Base-by-base conservation (phyloP, 2,113 vertebrate genomes). In the Apteryx mantelli region DNA sequence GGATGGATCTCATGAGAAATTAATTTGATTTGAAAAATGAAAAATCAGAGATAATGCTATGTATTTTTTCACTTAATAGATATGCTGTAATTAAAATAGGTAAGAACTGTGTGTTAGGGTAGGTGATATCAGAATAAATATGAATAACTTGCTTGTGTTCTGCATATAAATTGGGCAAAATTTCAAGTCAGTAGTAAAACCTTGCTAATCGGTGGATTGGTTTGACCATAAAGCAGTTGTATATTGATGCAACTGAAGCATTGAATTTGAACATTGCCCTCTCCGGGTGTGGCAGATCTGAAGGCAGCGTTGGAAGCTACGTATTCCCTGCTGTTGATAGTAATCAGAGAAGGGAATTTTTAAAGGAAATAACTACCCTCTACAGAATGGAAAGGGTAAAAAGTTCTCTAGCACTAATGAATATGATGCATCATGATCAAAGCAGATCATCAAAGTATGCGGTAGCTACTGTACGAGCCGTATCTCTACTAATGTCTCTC, bases 161-260 rank as follows among this genome's bases (percentile, higher is more conserved):
- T 84, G 56, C 53, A 28, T 66, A 24, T 42, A 56, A 38, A 36
- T 22, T 34, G 76, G 48, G 82, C 82, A 85, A 68, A 91, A 71
- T 93, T 96, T 89, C 86, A 75, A 86, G 58, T 96, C 53, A 1
- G 28, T 91, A 81, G 91, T 95, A 87, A 97, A 95, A 78, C 88
- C 75, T 22, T 74, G 68, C 91, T 97, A 77, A 95, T 97, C 87
- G 82, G 65, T 80, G 80, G 30, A 95, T 93, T 94, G 92, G 86
- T 96, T 95, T 95, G 79, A 42, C 86, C 74, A 30, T 93, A 78
- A 95, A 94, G 83, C 85, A 44, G 53, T 85, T 94, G 87, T 93
- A 32, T 68, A 58, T 91, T 74, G 52, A 66, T 78, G 86, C 65
- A 95, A 34, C n/a, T 9, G 5, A 75, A 94, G 87, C 76, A 71